phyloP scores from a whole-genome alignment of 2,888 invertebrate genomes.

The Nomada ruficornis region DNA sequence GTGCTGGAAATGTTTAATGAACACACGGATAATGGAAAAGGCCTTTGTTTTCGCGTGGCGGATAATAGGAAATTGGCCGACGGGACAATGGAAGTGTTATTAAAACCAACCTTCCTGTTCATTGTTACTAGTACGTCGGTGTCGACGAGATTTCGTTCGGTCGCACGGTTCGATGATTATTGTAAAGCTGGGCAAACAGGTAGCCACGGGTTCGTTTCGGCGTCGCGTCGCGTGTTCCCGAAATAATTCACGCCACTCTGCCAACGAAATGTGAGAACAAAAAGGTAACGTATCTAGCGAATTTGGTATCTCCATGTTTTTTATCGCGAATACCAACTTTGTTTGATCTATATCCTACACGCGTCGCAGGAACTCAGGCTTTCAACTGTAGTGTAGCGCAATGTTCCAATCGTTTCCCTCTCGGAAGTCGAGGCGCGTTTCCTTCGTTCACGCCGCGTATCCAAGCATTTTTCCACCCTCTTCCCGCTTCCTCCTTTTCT shows the following conservation, averaged over 20 bases:
- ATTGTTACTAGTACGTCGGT: slow-evolving; percentile 21
- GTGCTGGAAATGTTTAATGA: slow-evolving; percentile 48
- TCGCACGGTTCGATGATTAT: slow-evolving; percentile 2
- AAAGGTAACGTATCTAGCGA: too few relatives aligned
- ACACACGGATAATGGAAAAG: slow-evolving; percentile 31
- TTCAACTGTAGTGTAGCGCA: slow-evolving; percentile 33
- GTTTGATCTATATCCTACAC: slow-evolving; percentile 14
- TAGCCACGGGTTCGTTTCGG: not conserved
- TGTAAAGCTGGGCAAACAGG: not conserved
- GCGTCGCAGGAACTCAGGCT: not conserved
- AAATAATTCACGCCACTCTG: slow-evolving; percentile 1
- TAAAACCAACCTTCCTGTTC: slow-evolving; percentile 37
- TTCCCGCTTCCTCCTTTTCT: slow-evolving; percentile 21
- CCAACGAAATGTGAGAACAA: too few relatives aligned
- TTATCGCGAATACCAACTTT: not conserved
- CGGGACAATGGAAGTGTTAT: slow-evolving; percentile 37
- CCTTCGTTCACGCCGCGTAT: slow-evolving; percentile 13
- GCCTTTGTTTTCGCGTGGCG: slow-evolving; percentile 39
- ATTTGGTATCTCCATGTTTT: not conserved
- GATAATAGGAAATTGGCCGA: slow-evolving; percentile 51
- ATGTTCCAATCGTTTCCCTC: slow-evolving; percentile 35
- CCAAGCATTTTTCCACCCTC: slow-evolving; percentile 20
- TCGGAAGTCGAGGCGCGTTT: slow-evolving; percentile 5
- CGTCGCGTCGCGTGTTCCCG: not conserved
- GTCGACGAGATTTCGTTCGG: slow-evolving; percentile 16